These are phyloP conservation scores for Peromyscus melanophrys DNA, from an alignment of 2,797 vertebrate species.

Conservation along the genomic window DNA sequence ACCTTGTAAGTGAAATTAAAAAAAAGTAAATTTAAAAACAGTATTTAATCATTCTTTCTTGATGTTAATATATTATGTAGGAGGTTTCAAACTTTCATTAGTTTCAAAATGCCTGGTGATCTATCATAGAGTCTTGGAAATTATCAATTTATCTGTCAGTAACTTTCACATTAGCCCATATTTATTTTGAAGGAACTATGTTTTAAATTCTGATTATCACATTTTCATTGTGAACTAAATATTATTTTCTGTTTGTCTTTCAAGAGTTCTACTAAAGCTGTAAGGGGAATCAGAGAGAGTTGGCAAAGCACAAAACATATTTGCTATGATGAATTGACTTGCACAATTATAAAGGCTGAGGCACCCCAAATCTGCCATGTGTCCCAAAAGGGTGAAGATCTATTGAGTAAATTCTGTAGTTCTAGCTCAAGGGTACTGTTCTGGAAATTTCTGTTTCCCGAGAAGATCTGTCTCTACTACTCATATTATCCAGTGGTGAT, in stretches of 20 bases:
- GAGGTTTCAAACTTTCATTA: neutral
- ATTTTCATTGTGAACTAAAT: neutral
- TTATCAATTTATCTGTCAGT: neutral
- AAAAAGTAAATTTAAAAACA: slow-evolving; percentile 18
- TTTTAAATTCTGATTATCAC: neutral
- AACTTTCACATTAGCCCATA: neutral
- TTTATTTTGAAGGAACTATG: neutral
- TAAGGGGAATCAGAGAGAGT: neutral
- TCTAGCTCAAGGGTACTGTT: neutral
- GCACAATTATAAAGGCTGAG: neutral
- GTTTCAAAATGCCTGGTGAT: slow-evolving; percentile 32
- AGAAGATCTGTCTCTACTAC: neutral
- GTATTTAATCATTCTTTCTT: neutral
- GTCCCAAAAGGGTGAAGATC: rapidly evolving
- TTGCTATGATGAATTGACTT: no score
- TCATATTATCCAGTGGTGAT: neutral
- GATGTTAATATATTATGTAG: neutral
- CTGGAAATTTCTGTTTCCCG: neutral
- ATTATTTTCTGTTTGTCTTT: slow-evolving; percentile 4
- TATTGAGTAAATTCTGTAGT: neutral
- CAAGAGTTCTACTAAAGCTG: neutral
- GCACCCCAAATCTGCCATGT: neutral
- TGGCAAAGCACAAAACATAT: neutral
- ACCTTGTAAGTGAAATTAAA: neutral
- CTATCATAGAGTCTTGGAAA: slow-evolving; percentile 1